Conservation (phyloP, 2,113 vertebrate genomes). For the Oryzias woworae region DNA sequence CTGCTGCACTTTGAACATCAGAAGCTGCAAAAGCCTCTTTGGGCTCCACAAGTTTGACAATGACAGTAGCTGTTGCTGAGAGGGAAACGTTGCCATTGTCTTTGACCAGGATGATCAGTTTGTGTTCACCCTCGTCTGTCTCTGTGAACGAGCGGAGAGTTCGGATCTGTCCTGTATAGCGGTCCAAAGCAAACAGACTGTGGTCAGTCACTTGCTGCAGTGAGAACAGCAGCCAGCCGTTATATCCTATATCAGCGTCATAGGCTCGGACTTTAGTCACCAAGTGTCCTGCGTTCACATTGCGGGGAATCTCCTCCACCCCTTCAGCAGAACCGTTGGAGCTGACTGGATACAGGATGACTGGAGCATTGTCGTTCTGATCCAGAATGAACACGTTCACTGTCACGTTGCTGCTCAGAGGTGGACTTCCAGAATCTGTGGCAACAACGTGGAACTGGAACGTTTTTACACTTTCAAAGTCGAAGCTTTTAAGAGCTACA, state of each 20-base stretch:
- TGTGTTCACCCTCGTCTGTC: slow-evolving; percentile 44
- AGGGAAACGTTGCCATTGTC: slow-evolving; percentile 59
- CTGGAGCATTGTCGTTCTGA: slow-evolving; percentile 50
- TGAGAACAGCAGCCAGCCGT: slow-evolving; percentile 57
- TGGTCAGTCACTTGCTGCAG: slow-evolving; percentile 45
- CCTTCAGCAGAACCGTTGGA: slow-evolving; percentile 18
- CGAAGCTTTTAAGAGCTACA: slow-evolving; percentile 45
- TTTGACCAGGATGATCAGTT: slow-evolving; percentile 53
- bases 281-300: slow-evolving; percentile 48
- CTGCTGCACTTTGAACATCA: slow-evolving; percentile 16
- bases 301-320: slow-evolving; percentile 39
- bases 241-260: slow-evolving; percentile 65
- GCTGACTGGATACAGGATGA: slow-evolving; percentile 51
- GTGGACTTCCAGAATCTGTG: slow-evolving; percentile 55
- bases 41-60: slow-evolving; percentile 33
- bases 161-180: slow-evolving; percentile 57
- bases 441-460: slow-evolving; percentile 55
- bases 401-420: slow-evolving; percentile 48
- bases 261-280: slow-evolving; percentile 58
- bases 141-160: slow-evolving; percentile 58
- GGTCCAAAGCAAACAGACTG: slow-evolving; percentile 55
- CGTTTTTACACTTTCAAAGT: slow-evolving; percentile 52
- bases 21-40: slow-evolving; percentile 35
- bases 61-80: slow-evolving; percentile 53
- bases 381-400: slow-evolving; percentile 54